A percentile compares a stretch with the other conserved stretches of the same genome.
phyloP scores from a whole-genome alignment of 2,113 vertebrate genomes.

The Petroica traversi region DNA sequence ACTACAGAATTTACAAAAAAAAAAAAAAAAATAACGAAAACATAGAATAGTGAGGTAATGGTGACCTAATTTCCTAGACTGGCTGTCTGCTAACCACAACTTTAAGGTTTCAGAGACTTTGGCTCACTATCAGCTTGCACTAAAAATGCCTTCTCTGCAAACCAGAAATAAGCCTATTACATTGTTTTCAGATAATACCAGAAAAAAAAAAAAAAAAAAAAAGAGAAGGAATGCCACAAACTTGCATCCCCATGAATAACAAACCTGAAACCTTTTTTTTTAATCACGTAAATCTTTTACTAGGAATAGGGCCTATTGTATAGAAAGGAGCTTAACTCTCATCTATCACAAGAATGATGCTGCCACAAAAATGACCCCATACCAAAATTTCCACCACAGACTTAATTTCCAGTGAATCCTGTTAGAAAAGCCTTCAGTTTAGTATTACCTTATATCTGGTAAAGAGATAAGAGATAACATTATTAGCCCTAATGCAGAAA shows the following conservation, averaged over 20 bases:
- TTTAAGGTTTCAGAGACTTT: constrained; percentile 54
- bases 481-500: background rate
- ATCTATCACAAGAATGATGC: background rate
- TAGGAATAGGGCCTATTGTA: background rate
- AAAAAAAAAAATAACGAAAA: background rate
- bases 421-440: background rate
- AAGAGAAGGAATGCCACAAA: background rate
- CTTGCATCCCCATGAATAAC: background rate
- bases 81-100: constrained; percentile 50
- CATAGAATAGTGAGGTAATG: constrained; percentile 45
- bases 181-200: background rate
- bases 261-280: background rate
- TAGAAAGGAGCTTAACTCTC: background rate
- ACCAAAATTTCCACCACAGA: background rate
- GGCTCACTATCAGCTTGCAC: constrained; percentile 32
- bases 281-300: background rate
- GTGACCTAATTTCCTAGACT: constrained; percentile 66
- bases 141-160: constrained; percentile 59
- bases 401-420: background rate
- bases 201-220: background rate
- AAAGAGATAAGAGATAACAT: background rate
- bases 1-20: background rate
- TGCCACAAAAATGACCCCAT: background rate
- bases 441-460: background rate
- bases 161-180: constrained; percentile 29